Conservation (phyloP, 1,140 invertebrate species). For the Cotesia glomerata region DNA sequence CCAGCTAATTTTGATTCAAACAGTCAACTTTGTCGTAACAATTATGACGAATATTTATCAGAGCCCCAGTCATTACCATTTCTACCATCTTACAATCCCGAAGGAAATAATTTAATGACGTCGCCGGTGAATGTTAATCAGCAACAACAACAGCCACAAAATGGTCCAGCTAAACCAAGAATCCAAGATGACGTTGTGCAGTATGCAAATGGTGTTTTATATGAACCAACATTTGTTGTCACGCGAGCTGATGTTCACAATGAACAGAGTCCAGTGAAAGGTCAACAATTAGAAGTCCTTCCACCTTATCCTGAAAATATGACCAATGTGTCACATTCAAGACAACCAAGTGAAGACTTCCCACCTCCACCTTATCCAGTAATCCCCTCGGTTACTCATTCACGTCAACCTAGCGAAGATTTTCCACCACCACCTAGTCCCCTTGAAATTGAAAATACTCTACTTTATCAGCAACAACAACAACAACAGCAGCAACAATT, state of each 20-base stretch:
- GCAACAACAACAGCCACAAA: conserved; percentile 37
- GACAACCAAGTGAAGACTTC: conserved; percentile 67
- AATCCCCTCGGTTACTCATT: conserved; percentile 77
- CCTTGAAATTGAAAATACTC: conserved; percentile 67
- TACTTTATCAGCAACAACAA: conserved; percentile 55
- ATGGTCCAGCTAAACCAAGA: conserved; percentile 45
- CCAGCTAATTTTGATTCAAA: conserved; percentile 27
- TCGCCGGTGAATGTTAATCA: not conserved
- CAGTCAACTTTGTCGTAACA: conserved; percentile 32
- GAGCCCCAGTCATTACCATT: conserved; percentile 73
- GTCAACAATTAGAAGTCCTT: conserved; percentile 43
- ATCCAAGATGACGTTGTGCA: conserved; percentile 64
- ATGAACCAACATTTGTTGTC: conserved; percentile 66
- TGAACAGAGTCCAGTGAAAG: conserved; percentile 73
- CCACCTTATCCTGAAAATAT: conserved; percentile 57
- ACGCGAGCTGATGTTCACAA: conserved; percentile 83
- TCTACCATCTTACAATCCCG: conserved; percentile 65
- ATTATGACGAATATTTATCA: conserved; percentile 62
- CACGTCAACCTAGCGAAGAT: conserved; percentile 84
- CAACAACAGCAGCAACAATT: conserved; percentile 48
- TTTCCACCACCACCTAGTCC: conserved; percentile 86
- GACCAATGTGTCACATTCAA: conserved; percentile 50
- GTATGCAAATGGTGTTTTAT: conserved; percentile 64
- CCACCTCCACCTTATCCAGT: conserved; percentile 79
- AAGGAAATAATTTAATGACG: conserved; percentile 27